These are phyloP conservation scores for Cantharis rustica DNA, from an alignment of 2,888 invertebrate genomes.

Conservation along the genomic window DNA sequence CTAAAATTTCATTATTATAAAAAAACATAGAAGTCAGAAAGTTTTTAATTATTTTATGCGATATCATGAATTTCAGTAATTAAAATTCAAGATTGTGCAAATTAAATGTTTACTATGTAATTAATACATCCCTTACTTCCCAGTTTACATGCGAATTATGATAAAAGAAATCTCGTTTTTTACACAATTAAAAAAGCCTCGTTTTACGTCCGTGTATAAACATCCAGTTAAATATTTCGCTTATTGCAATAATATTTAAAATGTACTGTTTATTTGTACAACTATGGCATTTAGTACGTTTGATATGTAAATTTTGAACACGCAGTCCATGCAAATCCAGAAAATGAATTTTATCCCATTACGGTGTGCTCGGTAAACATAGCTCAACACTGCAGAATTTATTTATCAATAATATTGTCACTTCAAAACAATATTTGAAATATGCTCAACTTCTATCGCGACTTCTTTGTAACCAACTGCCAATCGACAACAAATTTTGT, in stretches of 20 bases:
- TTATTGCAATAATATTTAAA: slow-evolving; percentile 5
- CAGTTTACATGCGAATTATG: slow-evolving; percentile 48
- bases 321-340: slow-evolving; percentile 47
- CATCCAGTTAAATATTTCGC: background rate
- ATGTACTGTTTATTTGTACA: slow-evolving; percentile 24
- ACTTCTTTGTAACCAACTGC: background rate
- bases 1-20: background rate
- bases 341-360: slow-evolving; percentile 46
- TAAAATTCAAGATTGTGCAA: slow-evolving; percentile 33
- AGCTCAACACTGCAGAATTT: background rate
- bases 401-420: background rate
- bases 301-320: slow-evolving; percentile 45
- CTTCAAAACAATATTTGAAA: background rate
- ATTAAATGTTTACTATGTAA: slow-evolving; percentile 45
- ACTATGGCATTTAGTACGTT: slow-evolving; percentile 34
- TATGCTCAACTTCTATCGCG: background rate
- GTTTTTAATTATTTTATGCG: background rate
- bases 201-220: slow-evolving; percentile 34
- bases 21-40: background rate
- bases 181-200: slow-evolving; percentile 44
- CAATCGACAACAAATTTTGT: background rate
- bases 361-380: slow-evolving; percentile 37
- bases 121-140: slow-evolving; percentile 43
- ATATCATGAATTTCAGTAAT: slow-evolving; percentile 21
- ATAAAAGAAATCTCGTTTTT: slow-evolving; percentile 48